Conservation (phyloP, 2,797 vertebrate species). For the Leuciscus waleckii region DNA sequence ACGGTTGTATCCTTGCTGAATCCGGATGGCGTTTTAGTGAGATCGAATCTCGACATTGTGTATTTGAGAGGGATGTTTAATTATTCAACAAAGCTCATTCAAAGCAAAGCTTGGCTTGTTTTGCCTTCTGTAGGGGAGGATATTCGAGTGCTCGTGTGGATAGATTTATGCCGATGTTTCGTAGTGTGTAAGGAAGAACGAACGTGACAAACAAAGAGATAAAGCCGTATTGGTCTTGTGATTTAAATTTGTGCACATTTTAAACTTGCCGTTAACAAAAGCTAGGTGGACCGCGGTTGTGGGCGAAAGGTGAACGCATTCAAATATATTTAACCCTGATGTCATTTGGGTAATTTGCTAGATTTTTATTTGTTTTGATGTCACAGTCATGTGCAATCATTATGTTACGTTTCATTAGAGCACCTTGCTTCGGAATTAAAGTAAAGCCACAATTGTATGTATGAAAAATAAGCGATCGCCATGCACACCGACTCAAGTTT, state of each 20-base stretch:
- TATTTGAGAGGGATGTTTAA: slow-evolving; percentile 53
- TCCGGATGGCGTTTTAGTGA: slow-evolving; percentile 35
- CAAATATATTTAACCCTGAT: background rate
- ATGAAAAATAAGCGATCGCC: slow-evolving; percentile 42
- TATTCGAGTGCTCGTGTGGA: background rate
- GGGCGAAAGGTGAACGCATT: background rate
- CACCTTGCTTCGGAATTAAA: slow-evolving; percentile 14
- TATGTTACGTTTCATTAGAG: background rate
- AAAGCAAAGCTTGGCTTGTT: slow-evolving; percentile 42
- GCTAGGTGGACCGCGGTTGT: background rate
- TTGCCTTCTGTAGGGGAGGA: slow-evolving; percentile 45
- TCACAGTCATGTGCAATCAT: slow-evolving; percentile 25
- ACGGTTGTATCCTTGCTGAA: slow-evolving; percentile 26
- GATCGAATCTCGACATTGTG: slow-evolving; percentile 56
- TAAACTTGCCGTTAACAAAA: slow-evolving; percentile 35
- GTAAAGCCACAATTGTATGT: slow-evolving; percentile 29
- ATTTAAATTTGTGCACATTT: slow-evolving; percentile 31
- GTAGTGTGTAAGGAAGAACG: slow-evolving; percentile 35
- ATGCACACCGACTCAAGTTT: slow-evolving; percentile 46
- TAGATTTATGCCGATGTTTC: slow-evolving; percentile 36
- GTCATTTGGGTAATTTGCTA: background rate
- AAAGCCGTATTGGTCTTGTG: slow-evolving; percentile 9
- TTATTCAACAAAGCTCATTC: slow-evolving; percentile 62
- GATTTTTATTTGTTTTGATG: background rate
- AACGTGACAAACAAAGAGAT: slow-evolving; percentile 52